A percentile compares a stretch with the other conserved stretches of the same genome.
These are phyloP conservation scores for Synanthedon vespiformis DNA, from an alignment of 2,888 invertebrate genomes.

Conservation along the genomic window DNA sequence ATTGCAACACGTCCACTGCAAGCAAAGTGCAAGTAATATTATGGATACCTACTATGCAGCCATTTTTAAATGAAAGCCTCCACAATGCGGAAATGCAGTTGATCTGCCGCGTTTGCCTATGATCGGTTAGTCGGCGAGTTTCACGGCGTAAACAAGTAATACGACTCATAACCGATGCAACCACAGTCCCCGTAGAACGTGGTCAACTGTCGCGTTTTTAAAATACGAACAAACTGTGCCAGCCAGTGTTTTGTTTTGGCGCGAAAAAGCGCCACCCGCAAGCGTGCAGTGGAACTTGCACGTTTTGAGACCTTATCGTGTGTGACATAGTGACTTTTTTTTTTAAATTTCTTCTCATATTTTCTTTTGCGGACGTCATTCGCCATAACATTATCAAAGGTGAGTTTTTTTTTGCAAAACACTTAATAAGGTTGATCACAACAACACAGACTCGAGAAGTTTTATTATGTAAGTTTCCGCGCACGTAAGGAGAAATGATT, in stretches of 20 bases:
- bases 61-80: constrained; percentile 32
- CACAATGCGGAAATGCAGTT: constrained; percentile 41
- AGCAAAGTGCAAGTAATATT: constrained; percentile 16
- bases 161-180: constrained; percentile 52
- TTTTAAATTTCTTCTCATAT: constrained; percentile 12
- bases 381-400: neutral
- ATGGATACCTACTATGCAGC: constrained; percentile 38
- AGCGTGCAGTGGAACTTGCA: constrained; percentile 36
- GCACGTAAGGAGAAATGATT: constrained; percentile 8
- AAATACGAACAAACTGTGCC: neutral
- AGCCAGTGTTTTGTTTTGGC: constrained; percentile 19
- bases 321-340: constrained; percentile 40
- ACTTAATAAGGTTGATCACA: neutral
- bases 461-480: constrained; percentile 25
- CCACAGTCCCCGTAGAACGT: constrained; percentile 54
- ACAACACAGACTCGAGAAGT: neutral
- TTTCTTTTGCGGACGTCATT: constrained; percentile 4
- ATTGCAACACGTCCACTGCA: constrained; percentile 23
- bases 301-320: constrained; percentile 17
- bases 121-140: constrained; percentile 35
- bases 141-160: constrained; percentile 51
- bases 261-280: constrained; percentile 36
- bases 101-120: constrained; percentile 33
- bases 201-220: constrained; percentile 23
- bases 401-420: neutral